A percentile compares a stretch with the other conserved stretches of the same genome.
Evolutionary conservation across 2,797 vertebrate species (phyloP).

Genomic region (Squalus acanthias): DNA sequence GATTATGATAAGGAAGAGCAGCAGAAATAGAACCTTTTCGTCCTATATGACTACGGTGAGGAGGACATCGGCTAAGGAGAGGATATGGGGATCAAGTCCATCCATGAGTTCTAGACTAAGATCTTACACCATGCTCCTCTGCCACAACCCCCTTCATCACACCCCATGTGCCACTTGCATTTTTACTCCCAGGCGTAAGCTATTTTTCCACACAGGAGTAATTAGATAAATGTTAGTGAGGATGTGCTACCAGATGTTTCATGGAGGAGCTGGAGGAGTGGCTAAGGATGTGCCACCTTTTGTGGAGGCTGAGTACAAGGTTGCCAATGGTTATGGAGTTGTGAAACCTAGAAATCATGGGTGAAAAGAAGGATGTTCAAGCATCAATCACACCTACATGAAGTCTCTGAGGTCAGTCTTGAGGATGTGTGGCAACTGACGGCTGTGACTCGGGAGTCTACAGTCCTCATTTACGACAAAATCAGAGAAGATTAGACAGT

Average conservation of each 20-base stretch:
- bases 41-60: not conserved
- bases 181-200: not conserved
- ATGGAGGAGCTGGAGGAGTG: not conserved
- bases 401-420: not conserved
- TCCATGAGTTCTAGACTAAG: not conserved
- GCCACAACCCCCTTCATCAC: not conserved
- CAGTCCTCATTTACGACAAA: not conserved
- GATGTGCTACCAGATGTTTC: not conserved
- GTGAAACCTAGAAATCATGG: not conserved
- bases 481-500: not conserved
- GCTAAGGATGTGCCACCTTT: not conserved
- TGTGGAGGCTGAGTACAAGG: not conserved
- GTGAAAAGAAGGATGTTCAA: not conserved
- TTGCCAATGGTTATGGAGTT: not conserved
- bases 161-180: not conserved
- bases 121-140: not conserved
- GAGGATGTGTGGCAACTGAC: not conserved
- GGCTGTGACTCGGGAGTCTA: not conserved
- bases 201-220: not conserved
- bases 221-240: not conserved
- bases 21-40: not conserved
- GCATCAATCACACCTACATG: not conserved
- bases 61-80: not conserved
- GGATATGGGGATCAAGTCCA: not conserved
- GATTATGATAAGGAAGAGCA: not conserved